Evolutionary conservation across 2,888 invertebrate genomes (phyloP).

Genomic region (Drosophila crucigera): DNA sequence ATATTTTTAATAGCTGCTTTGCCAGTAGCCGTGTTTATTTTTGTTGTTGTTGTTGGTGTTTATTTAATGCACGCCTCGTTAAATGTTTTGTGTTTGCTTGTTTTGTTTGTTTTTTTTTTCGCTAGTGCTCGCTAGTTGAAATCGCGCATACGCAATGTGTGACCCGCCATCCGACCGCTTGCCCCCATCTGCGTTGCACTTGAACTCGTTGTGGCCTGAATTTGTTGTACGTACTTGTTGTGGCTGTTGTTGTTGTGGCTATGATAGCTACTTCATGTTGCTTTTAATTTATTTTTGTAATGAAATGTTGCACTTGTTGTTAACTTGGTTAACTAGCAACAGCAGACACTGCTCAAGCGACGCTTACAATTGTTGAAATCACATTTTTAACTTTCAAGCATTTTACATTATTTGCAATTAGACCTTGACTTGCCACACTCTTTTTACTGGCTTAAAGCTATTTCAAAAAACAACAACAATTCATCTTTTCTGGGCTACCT

Average conservation of each 20-base stretch:
- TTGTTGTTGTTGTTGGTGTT: slow-evolving; percentile 58
- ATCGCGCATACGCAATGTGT: slow-evolving; percentile 77
- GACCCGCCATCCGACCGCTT: slow-evolving; percentile 39
- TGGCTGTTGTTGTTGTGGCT: slow-evolving; percentile 19
- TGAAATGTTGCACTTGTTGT: slow-evolving; percentile 68
- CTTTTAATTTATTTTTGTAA: slow-evolving; percentile 17
- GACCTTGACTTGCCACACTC: slow-evolving; percentile 70
- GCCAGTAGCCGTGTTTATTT: slow-evolving; percentile 11
- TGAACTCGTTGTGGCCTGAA: slow-evolving; percentile 61
- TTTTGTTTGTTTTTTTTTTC: slow-evolving; percentile 14
- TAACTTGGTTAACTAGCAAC: slow-evolving; percentile 59
- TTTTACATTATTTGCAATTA: slow-evolving; percentile 68
- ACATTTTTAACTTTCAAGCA: slow-evolving; percentile 37
- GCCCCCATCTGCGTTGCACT: slow-evolving; percentile 58
- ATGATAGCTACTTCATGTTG: slow-evolving; percentile 37
- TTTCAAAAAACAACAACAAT: background rate
- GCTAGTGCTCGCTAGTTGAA: slow-evolving; percentile 48
- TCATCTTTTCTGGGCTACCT: background rate
- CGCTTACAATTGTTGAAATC: slow-evolving; percentile 31
- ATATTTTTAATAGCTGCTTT: slow-evolving; percentile 65
- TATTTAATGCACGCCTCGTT: slow-evolving; percentile 76
- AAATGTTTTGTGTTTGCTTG: slow-evolving; percentile 60
- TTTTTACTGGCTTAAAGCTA: slow-evolving; percentile 15
- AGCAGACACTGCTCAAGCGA: slow-evolving; percentile 3
- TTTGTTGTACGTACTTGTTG: slow-evolving; percentile 42